A percentile compares a stretch with the other conserved stretches of the same genome.
Conservation (phyloP, 2,113 vertebrate species). For the Polypterus senegalus region DNA sequence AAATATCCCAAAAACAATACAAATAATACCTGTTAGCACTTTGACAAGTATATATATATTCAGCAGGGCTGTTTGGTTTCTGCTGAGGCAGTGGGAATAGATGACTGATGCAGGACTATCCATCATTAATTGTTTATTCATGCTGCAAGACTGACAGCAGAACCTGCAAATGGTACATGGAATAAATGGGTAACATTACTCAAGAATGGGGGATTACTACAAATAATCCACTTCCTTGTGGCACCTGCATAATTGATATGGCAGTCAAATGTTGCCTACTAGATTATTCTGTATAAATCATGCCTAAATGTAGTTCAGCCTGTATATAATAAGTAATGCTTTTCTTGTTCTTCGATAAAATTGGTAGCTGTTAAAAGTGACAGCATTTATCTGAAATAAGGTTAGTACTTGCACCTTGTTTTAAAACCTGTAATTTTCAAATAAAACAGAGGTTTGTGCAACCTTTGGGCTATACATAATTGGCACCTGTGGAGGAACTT, state of each 20-base stretch:
- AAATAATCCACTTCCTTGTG: slow-evolving; percentile 6
- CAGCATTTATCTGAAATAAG: slow-evolving; percentile 13
- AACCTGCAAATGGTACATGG: background rate
- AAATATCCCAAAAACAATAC: too few species aligned
- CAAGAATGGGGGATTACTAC: background rate
- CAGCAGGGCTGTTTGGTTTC: too few species aligned
- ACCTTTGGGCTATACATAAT: background rate
- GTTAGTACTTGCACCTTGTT: slow-evolving; percentile 5
- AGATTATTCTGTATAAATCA: slow-evolving; percentile 13
- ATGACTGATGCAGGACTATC: too few species aligned
- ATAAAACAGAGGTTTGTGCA: background rate
- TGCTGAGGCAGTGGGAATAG: background rate
- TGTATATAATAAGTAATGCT: slow-evolving; percentile 10
- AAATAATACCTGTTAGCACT: too few species aligned
- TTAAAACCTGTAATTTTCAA: slow-evolving; percentile 6
- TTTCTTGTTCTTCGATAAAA: slow-evolving; percentile 6
- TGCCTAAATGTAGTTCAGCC: slow-evolving; percentile 3
- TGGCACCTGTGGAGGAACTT: background rate
- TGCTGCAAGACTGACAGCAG: background rate
- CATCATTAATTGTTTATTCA: background rate
- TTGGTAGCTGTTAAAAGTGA: slow-evolving; percentile 13
- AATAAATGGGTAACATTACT: slow-evolving; percentile 5
- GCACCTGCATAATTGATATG: slow-evolving; percentile 3
- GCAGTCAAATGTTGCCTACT: slow-evolving; percentile 5
- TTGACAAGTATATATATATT: too few species aligned